Base-by-base conservation (phyloP, 2,888 invertebrate genomes). In the Harpagoxenus sublaevis region DNA sequence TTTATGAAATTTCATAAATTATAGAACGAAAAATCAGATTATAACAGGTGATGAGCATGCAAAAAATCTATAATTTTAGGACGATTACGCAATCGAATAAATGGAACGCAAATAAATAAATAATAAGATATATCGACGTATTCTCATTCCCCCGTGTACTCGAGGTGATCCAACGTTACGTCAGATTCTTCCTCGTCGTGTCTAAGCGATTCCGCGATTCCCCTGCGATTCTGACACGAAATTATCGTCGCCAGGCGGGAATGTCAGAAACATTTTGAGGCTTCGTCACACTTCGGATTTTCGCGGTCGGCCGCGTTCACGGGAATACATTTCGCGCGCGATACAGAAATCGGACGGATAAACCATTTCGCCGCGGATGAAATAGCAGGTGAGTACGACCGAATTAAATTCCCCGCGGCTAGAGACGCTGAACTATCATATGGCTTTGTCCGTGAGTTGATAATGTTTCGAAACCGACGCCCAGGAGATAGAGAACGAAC, bases 371-470 rank as follows among this genome's bases (percentile, higher is more conserved):
- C 28, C 70, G 71, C 83, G 71, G 55, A 23, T 60, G 68, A 57
- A 57, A 62, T 48, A 39, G 51, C 60, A 65, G 83, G 62, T 71
- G 78, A 62, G 57, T 15, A 77, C 63, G 82, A 65, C 78, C 79
- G 85, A 88, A 85, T 89, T 84, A 88, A 88, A 86, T 85, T 88
- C 79, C 62, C 78, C 60, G 78, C 85, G 86, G 82, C 51, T 83
- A 79, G 84, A 83, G 83, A 87, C 70, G 85, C 73, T 71, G 89
- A 85, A 81, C 87, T 78, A 83, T 87, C 89, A 84, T 87, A 81
- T 62, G 84, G 88, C 87, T 89, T 90, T 88, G 84, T 85, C 78
- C 79, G 84, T 78, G 78, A 88, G 84, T 90, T 87, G 90, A 90
- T 88, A 88, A 89, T 88, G 86, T 89, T 89, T 87, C 84, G 85